Conservation (phyloP, 2,113 vertebrate species). For the Pedetes capensis region DNA sequence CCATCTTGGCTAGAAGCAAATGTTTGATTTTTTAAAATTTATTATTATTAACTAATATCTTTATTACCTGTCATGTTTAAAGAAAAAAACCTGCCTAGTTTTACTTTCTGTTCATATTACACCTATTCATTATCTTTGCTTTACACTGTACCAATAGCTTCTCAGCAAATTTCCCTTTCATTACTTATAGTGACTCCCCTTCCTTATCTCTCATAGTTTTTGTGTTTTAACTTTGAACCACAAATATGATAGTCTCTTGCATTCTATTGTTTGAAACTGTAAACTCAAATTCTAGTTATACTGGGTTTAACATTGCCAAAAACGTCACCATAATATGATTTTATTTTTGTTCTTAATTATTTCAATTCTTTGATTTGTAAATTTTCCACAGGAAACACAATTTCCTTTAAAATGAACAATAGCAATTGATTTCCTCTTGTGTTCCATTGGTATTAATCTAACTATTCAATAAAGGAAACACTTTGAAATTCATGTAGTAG, state of each 20-base stretch:
- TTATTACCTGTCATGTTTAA: background rate
- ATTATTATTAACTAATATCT: background rate
- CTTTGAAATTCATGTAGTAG: constrained; percentile 59
- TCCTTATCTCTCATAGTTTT: background rate
- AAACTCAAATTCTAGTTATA: background rate
- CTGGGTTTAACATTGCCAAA: background rate
- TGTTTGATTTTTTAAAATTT: background rate
- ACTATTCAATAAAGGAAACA: constrained; percentile 41
- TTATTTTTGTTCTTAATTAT: constrained; percentile 51
- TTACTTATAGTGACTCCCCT: background rate
- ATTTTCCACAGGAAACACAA: constrained; percentile 20
- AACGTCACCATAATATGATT: constrained; percentile 3
- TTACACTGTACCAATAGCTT: background rate
- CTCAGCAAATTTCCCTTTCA: background rate
- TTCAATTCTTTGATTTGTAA: constrained; percentile 32
- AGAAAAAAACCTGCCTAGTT: background rate
- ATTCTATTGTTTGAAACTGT: background rate
- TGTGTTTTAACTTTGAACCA: background rate
- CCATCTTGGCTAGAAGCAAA: background rate
- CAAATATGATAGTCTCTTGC: background rate
- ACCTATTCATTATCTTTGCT: background rate
- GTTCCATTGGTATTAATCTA: constrained; percentile 18
- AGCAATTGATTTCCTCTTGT: constrained; percentile 57
- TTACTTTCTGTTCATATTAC: no score
- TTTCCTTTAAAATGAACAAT: constrained; percentile 59